These are phyloP conservation scores for Branchellion lobata DNA, from an alignment of 2,888 invertebrate genomes.

Conservation along the genomic window DNA sequence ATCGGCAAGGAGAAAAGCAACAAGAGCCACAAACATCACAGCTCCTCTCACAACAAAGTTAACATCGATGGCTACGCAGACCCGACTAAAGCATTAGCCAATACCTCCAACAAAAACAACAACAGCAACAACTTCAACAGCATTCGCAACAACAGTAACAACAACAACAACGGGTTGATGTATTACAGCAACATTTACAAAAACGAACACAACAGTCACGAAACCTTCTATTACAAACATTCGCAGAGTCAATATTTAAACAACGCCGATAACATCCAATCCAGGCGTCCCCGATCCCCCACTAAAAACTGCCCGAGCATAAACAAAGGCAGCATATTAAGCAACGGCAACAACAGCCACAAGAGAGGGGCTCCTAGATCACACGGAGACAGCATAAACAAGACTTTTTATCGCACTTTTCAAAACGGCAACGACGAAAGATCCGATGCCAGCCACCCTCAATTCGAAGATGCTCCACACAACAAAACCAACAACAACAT, in stretches of 20 bases:
- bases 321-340: background rate
- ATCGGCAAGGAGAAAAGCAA: conserved; percentile 81
- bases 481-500: too few relatives aligned
- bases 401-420: background rate
- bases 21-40: conserved; percentile 35
- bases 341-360: conserved; percentile 27
- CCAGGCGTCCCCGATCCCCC: background rate
- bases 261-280: background rate
- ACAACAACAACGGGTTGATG: background rate
- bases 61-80: background rate
- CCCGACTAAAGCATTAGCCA: too few relatives aligned
- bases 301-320: background rate
- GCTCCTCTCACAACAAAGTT: background rate
- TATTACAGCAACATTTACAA: background rate
- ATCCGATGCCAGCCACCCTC: background rate
- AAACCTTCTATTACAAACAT: conserved; percentile 8
- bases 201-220: background rate
- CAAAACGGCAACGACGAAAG: background rate
- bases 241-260: conserved; percentile 12
- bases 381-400: background rate
- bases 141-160: background rate
- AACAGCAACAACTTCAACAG: background rate
- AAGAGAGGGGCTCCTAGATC: background rate
- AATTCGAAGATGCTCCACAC: too few relatives aligned
- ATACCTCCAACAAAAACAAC: background rate